These are phyloP conservation scores for Morpho deidamia DNA, from an alignment of 2,888 invertebrate genomes.

Conservation along the genomic window DNA sequence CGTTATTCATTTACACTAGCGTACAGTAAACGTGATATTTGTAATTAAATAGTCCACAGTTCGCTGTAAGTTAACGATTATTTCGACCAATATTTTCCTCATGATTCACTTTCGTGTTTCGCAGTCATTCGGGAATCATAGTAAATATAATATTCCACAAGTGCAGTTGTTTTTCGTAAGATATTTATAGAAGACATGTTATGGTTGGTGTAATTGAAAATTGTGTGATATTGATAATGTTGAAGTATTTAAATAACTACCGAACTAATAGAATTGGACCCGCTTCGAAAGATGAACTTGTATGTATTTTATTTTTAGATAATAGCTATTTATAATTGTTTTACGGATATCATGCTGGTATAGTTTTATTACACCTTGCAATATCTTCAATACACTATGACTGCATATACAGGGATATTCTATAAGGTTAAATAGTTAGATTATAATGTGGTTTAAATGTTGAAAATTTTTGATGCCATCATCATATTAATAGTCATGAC, in stretches of 20 bases:
- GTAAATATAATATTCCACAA: constrained; percentile 22
- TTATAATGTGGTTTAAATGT: too few species aligned
- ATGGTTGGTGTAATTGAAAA: constrained; percentile 44
- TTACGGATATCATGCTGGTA: too few species aligned
- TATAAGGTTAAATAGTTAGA: too few species aligned
- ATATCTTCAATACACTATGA: too few species aligned
- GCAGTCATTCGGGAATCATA: constrained; percentile 29
- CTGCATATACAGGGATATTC: too few species aligned
- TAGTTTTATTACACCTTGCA: too few species aligned
- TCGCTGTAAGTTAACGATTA: constrained; percentile 54
- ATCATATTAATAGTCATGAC: too few species aligned
- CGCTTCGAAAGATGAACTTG: constrained; percentile 21
- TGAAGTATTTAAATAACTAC: constrained; percentile 43
- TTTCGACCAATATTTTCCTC: constrained; percentile 64
- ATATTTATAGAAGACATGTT: constrained; percentile 29
- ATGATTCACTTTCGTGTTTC: constrained; percentile 46
- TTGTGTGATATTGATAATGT: constrained; percentile 43
- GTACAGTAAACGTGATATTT: constrained; percentile 34
- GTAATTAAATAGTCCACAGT: constrained; percentile 48
- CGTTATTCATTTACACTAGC: constrained; percentile 37
- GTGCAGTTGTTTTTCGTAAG: neutral
- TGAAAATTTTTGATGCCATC: too few species aligned
- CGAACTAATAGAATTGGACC: constrained; percentile 29
- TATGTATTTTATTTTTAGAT: constrained; percentile 23
- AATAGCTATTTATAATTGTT: too few species aligned